Evolutionary conservation across 2,797 vertebrate genomes (phyloP).

Genomic region (Fistularia commersonii): DNA sequence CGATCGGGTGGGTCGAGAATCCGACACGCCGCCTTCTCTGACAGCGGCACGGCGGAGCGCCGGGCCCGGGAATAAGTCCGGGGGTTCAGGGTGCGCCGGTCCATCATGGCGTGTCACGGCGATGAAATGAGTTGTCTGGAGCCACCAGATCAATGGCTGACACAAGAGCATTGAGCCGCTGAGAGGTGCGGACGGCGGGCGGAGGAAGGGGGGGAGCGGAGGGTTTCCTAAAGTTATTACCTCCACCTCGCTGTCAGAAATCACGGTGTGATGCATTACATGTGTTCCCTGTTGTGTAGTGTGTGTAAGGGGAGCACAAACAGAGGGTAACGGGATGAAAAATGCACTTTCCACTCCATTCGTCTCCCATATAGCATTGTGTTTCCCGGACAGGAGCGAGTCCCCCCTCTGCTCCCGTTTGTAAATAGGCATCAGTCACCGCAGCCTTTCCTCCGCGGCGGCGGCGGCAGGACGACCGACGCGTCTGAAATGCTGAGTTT

Average conservation of each 20-base stretch:
- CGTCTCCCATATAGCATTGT: constrained; percentile 38
- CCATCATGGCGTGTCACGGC: constrained; percentile 89
- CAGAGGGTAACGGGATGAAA: constrained; percentile 65
- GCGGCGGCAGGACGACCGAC: too few species aligned
- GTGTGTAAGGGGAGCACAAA: constrained; percentile 59
- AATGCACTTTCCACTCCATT: constrained; percentile 66
- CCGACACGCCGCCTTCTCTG: constrained; percentile 61
- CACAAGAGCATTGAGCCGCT: constrained; percentile 74
- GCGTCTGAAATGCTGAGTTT: too few species aligned
- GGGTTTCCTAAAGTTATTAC: constrained; percentile 80
- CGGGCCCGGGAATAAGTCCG: constrained; percentile 79
- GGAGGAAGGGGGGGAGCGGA: constrained; percentile 19
- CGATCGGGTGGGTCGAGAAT: constrained; percentile 92
- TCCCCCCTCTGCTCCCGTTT: constrained; percentile 36
- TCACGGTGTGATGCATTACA: constrained; percentile 78
- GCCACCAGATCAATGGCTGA: constrained; percentile 87
- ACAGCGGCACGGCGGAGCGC: constrained; percentile 76
- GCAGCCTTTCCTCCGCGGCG: constrained; percentile 11
- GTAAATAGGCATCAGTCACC: constrained; percentile 58
- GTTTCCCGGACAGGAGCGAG: constrained; percentile 36
- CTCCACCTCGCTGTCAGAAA: constrained; percentile 82
- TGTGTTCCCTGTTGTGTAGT: constrained; percentile 66
- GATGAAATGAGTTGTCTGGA: constrained; percentile 97
- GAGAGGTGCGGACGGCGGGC: constrained; percentile 35
- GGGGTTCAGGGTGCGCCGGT: constrained; percentile 61